These are phyloP conservation scores for Pyxicephalus adspersus DNA, from an alignment of 2,113 vertebrate genomes.

Conservation along the genomic window DNA sequence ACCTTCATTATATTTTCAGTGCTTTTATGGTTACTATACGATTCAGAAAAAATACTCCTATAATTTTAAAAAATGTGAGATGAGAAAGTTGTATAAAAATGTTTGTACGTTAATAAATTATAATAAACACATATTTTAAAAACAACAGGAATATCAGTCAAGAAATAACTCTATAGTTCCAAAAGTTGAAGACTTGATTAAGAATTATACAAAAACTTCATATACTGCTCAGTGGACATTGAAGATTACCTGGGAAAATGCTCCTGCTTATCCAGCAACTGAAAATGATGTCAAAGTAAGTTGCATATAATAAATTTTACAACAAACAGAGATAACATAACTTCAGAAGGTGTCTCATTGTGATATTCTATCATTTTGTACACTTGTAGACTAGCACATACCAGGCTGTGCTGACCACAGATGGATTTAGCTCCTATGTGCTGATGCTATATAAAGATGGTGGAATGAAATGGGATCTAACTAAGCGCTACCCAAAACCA, in stretches of 20 bases:
- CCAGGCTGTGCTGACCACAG: conserved; percentile 54
- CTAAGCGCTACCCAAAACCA: conserved; percentile 7
- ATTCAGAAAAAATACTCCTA: too few species aligned
- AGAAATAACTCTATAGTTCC: neutral
- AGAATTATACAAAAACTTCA: conserved; percentile 53
- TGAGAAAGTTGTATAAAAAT: neutral
- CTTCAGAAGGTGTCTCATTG: too few species aligned
- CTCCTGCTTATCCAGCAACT: conserved; percentile 30
- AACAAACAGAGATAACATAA: neutral
- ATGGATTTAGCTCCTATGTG: conserved; percentile 52
- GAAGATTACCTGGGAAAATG: conserved; percentile 55
- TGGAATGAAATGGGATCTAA: conserved; percentile 56
- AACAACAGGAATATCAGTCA: conserved; percentile 35
- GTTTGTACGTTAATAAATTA: neutral
- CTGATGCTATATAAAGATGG: conserved; percentile 57
- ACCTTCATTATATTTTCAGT: neutral
- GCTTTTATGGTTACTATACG: too few species aligned
- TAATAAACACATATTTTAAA: neutral
- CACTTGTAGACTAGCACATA: conserved; percentile 54
- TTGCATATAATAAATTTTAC: neutral
- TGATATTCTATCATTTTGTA: neutral
- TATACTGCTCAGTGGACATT: conserved; percentile 66
- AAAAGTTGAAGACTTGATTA: conserved; percentile 63
- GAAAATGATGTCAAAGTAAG: neutral
- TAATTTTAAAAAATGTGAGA: neutral